Percentiles rank a stretch among this genome's conserved stretches.
Evolutionary conservation across 1,140 invertebrate genomes (phyloP).

Genomic region (Oscheius sp.): DNA sequence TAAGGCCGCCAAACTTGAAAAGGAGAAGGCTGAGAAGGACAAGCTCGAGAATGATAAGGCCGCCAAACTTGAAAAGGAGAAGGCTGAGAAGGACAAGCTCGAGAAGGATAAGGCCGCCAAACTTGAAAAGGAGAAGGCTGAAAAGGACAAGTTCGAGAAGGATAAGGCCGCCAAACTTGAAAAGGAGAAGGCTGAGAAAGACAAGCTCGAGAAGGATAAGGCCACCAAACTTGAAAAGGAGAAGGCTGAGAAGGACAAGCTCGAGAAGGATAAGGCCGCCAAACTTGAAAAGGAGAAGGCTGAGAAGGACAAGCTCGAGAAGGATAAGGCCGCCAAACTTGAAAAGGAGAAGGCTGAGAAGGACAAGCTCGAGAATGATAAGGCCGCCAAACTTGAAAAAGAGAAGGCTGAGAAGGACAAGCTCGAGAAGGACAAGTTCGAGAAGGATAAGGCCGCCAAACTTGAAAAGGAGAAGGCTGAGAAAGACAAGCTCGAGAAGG

Average conservation of each 20-base stretch:
- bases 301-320: neutral
- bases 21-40: neutral
- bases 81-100: neutral
- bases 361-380: neutral
- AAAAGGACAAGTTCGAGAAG: neutral
- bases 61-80: neutral
- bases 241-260: conserved; percentile 1
- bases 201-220: neutral
- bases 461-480: neutral
- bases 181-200: neutral
- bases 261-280: neutral
- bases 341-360: too few species aligned
- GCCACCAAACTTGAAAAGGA: neutral
- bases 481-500: neutral
- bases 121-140: neutral
- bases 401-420: neutral
- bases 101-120: conserved; percentile 9
- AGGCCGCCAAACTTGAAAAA: neutral
- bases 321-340: conserved; percentile 1
- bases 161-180: conserved; percentile 5
- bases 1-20: neutral
- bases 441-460: neutral
- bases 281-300: neutral
- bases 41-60: conserved; percentile 6
- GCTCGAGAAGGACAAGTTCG: neutral